Evolutionary conservation across 2,113 vertebrate genomes (phyloP).

Genomic region (Corythornis cristatus): DNA sequence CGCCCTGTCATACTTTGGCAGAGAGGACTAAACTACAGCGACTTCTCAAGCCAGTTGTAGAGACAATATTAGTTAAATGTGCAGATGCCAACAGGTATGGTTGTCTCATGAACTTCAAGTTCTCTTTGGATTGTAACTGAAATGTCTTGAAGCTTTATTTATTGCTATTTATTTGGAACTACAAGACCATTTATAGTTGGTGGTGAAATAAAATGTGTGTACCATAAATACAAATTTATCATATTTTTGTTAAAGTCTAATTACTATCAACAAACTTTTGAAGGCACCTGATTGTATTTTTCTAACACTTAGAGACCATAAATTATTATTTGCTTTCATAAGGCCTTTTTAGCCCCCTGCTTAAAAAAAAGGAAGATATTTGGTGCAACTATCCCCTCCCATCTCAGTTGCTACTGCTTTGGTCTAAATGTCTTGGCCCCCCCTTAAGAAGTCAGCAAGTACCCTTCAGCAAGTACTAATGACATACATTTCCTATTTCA

Average conservation of each 20-base stretch:
- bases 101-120: neutral
- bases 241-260: neutral
- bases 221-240: neutral
- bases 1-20: slow-evolving; percentile 83
- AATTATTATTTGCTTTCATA: neutral
- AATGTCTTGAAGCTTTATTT: neutral
- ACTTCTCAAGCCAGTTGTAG: slow-evolving; percentile 88
- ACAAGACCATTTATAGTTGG: neutral
- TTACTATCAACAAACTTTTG: neutral
- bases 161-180: neutral
- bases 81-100: slow-evolving; percentile 89
- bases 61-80: slow-evolving; percentile 90
- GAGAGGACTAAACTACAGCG: slow-evolving; percentile 86
- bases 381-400: neutral
- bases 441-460: neutral
- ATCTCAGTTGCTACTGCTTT: neutral
- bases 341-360: fast-evolving
- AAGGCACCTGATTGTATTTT: neutral
- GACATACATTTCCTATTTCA: neutral
- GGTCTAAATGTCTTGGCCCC: neutral
- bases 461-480: neutral
- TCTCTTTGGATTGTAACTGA: neutral
- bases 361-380: neutral
- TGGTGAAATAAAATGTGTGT: neutral
- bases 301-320: neutral